Conservation (phyloP, 2,797 vertebrate genomes). For the Aotus griseimembra region DNA sequence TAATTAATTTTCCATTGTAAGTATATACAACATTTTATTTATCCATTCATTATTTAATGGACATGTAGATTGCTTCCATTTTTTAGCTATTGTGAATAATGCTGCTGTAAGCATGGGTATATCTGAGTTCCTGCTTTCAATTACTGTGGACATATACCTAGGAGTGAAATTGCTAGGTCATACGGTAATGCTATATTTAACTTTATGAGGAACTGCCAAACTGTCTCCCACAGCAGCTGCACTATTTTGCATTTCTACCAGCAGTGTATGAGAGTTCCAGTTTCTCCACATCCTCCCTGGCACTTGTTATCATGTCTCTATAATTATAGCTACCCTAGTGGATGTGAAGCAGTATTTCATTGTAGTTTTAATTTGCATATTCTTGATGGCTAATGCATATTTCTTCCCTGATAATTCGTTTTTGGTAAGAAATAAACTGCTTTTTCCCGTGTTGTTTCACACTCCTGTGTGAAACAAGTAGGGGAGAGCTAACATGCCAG, state of each 20-base stretch:
- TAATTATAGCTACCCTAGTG: neutral
- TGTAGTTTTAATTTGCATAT: neutral
- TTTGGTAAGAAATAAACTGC: neutral
- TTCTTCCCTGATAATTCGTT: neutral
- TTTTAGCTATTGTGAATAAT: neutral
- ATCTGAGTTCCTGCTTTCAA: neutral
- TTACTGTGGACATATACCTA: neutral
- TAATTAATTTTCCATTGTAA: neutral
- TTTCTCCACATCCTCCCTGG: neutral
- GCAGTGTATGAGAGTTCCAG: neutral
- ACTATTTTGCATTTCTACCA: neutral
- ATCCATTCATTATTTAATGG: neutral
- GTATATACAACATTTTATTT: neutral
- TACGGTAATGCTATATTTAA: neutral
- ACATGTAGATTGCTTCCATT: neutral
- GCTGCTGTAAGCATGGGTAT: neutral
- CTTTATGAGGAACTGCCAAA: neutral
- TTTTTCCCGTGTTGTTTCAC: neutral
- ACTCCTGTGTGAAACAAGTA: neutral
- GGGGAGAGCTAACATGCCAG: neutral
- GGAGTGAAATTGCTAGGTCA: neutral
- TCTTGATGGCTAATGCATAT: neutral
- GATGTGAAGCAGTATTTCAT: neutral
- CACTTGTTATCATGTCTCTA: neutral
- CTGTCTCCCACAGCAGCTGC: neutral